phyloP scores from a whole-genome alignment of 2,797 vertebrate species.

The Pipistrellus pygmaeus region DNA sequence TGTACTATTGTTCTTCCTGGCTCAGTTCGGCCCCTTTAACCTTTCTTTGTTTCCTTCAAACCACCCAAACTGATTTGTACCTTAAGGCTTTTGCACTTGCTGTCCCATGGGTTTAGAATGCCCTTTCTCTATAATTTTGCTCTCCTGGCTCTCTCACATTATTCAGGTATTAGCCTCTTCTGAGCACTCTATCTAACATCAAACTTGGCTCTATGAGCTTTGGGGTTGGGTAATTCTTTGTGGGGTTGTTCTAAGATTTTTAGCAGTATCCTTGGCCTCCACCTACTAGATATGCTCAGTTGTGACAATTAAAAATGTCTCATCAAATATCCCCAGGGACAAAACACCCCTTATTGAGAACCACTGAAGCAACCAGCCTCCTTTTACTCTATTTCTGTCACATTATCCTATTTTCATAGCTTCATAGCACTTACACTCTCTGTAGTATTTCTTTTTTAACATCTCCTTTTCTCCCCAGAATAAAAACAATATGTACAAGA shows the following conservation, averaged over 20 bases:
- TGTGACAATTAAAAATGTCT: slow-evolving; percentile 18
- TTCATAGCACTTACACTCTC: not conserved
- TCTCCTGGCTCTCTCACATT: not conserved
- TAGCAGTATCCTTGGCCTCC: not conserved
- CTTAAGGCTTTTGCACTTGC: not conserved
- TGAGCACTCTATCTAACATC: not conserved
- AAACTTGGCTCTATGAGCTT: not conserved
- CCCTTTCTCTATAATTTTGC: not conserved
- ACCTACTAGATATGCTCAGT: not conserved
- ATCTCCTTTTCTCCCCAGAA: not conserved
- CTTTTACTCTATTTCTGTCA: not conserved
- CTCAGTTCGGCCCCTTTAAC: not conserved
- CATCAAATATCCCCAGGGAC: not conserved
- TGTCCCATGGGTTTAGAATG: not conserved
- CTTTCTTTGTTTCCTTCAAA: not conserved
- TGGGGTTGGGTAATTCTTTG: not conserved
- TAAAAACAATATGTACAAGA: not conserved
- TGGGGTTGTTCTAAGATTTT: not conserved
- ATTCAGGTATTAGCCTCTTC: not conserved
- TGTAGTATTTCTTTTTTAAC: not conserved
- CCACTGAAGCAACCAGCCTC: not conserved
- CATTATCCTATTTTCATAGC: not conserved
- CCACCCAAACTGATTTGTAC: not conserved
- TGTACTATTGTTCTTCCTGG: not conserved
- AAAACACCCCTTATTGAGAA: not conserved